Base-by-base conservation (phyloP, 2,888 invertebrate species). In the Stictocephala bisonia region DNA sequence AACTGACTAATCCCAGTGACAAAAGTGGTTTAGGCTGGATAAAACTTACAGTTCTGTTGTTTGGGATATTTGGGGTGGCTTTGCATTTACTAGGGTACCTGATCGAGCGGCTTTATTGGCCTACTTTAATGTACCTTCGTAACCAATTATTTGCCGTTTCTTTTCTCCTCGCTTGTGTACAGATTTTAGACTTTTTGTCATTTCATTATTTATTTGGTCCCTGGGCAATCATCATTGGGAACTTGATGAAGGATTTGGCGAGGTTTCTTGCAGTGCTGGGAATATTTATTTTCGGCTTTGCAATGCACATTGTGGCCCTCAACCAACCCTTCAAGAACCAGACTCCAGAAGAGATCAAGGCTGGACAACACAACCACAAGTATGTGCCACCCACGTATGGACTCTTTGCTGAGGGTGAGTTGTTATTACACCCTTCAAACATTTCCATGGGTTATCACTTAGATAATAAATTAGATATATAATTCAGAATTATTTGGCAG, bases 131-230 rank as follows among this genome's bases (percentile, higher is more conserved):
- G 85, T 99, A 97, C 85, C 90, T 97, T 79, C 89, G 99, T 76
- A 99, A 99, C 86, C 98, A 99, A 85, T 90, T 99, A 82, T 96
- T 99, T 82, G 99, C 98, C 0, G 87, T 98, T 82, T 95, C 97
- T 72, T 93, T 99, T 83, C 88, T 99, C 75, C 87, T 98, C 80
- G 97, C 97, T 71, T 99, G 99, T 86, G 97, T 99, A 60, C 97
- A 99, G 86, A 95, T 99, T 81, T 87, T 99, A 82, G 96, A 97
- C 86, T 99, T 99, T 84, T 87, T 99, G 60, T 98, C 98, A 24
- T 99, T 99, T 84, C 99, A 99, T 85, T 97, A 99, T 85, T 88
- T 99, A 20, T 99, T 99, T 83, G 99, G 99, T 56, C 99, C 99
- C 0, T 99, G 99, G 99, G 99, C 99, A 31, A 99, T 99, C 83